Evolutionary conservation across 1,140 invertebrate genomes (phyloP).

Genomic region (Liolophura sinensis): DNA sequence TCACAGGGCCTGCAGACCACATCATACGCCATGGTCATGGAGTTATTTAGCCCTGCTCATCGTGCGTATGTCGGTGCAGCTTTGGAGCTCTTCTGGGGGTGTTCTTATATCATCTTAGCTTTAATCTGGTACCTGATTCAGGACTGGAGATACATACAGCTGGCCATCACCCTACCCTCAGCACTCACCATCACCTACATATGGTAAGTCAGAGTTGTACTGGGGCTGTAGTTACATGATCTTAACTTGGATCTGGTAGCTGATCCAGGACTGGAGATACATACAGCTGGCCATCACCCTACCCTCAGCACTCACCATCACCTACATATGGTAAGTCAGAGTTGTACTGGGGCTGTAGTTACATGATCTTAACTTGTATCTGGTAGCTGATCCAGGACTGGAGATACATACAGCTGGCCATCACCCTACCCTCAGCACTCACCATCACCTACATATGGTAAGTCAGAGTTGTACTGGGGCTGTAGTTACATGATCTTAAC

Average conservation of each 20-base stretch:
- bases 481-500: constrained; percentile 53
- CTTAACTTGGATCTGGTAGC: constrained; percentile 53
- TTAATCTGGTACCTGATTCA: constrained; percentile 53
- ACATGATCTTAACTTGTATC: constrained; percentile 52
- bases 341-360: constrained; percentile 55
- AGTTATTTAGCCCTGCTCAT: constrained; percentile 56
- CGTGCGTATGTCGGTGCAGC: constrained; percentile 57
- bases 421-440: constrained; percentile 34
- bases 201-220: constrained; percentile 30
- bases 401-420: constrained; percentile 55
- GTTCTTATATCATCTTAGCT: constrained; percentile 53
- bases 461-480: constrained; percentile 52
- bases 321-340: constrained; percentile 52
- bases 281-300: constrained; percentile 53
- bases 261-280: constrained; percentile 55
- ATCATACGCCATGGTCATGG: constrained; percentile 47
- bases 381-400: constrained; percentile 57
- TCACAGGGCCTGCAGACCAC: constrained; percentile 45
- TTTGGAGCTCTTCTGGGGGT: constrained; percentile 58
- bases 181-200: constrained; percentile 34
- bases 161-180: constrained; percentile 42
- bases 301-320: constrained; percentile 31
- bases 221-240: constrained; percentile 56
- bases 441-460: constrained; percentile 42
- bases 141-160: constrained; percentile 58